Percentiles rank a stretch among this genome's conserved stretches.
Conservation (phyloP, 2,113 vertebrate species). For the Nothobranchius furzeri region DNA sequence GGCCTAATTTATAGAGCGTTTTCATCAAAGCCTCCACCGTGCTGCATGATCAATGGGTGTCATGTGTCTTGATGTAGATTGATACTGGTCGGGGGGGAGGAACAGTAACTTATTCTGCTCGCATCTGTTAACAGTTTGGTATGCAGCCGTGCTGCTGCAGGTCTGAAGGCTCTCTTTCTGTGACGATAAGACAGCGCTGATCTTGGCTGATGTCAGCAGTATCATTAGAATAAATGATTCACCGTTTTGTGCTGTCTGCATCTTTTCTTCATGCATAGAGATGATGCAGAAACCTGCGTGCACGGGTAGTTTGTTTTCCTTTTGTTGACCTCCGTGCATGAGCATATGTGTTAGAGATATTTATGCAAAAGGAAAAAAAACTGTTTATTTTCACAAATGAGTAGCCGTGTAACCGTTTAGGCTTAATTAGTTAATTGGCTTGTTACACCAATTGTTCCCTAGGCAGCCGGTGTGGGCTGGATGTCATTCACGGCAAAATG, state of each 20-base stretch:
- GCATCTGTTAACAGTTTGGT: constrained; percentile 65
- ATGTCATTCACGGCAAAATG: constrained; percentile 70
- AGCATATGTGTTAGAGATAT: constrained; percentile 29
- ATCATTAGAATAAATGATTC: constrained; percentile 72
- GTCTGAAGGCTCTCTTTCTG: constrained; percentile 45
- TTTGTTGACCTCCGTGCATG: constrained; percentile 59
- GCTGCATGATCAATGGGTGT: constrained; percentile 50
- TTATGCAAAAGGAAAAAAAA: constrained; percentile 51
- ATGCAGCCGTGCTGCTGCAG: constrained; percentile 46
- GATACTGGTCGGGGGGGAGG: constrained; percentile 48
- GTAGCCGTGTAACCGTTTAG: constrained; percentile 77
- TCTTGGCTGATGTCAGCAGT: constrained; percentile 63
- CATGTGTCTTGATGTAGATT: constrained; percentile 57
- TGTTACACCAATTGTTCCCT: constrained; percentile 73
- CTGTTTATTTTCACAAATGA: constrained; percentile 76
- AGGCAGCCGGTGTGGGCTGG: constrained; percentile 62
- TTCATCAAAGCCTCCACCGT: constrained; percentile 57
- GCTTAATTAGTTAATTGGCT: constrained; percentile 82
- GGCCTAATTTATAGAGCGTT: constrained; percentile 63
- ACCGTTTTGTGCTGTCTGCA: constrained; percentile 58
- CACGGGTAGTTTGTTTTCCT: constrained; percentile 32
- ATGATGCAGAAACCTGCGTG: constrained; percentile 48
- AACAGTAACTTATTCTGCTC: constrained; percentile 60
- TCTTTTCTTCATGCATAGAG: constrained; percentile 31
- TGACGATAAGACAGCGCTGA: constrained; percentile 67